Evolutionary conservation across 2,113 vertebrate species (phyloP), one percentile per base, ranked within the genome.

Genomic region (Rhinoptilus africanus): DNA sequence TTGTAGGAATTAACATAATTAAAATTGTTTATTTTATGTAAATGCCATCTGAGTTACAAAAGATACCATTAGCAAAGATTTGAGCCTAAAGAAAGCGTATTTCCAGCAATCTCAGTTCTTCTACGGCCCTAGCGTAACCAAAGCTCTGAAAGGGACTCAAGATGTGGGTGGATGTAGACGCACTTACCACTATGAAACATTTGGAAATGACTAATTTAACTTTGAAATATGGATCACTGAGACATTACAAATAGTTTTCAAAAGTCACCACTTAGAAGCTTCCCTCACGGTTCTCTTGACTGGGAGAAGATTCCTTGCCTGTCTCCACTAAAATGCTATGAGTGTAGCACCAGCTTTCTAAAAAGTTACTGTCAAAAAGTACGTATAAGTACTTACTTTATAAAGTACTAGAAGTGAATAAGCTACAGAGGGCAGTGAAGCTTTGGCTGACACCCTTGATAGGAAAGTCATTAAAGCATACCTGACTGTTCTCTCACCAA

Each of bases 11-110:
- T 95, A 93, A 94, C 94, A 91, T 94, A 62, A 94, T 68, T 82
- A 95, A 97, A 97, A 96, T 88, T 84, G 56, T 69, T 12, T 10
- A 71, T 96, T 97, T 96, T 81, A 80, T 95, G 80, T 89, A 96
- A 96, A 93, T 95, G 76, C 22, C 74, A 95, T 45, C 51, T 95
- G 79, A 95, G 93, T 97, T 96, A 87, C 76, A 94, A 96, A 97
- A 86, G 67, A 76, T 56, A 75, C 22, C 56, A 95, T 76, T 97
- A 93, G 81, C 75, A 95, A 95, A 95, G 43, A 95, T 97, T 93
- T 93, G 71, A 97, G 75, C 76, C 64, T 92, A 85, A 96, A 95
- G 92, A 97, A 96, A 98, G 96, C 72, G 50, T 94, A 63, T 94
- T 97, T 97, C 88, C 85, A 93, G 73, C 47, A 97, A 86, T 85